These are phyloP conservation scores for Microcebus jonahi DNA, from an alignment of 2,113 vertebrate species.

Conservation along the genomic window DNA sequence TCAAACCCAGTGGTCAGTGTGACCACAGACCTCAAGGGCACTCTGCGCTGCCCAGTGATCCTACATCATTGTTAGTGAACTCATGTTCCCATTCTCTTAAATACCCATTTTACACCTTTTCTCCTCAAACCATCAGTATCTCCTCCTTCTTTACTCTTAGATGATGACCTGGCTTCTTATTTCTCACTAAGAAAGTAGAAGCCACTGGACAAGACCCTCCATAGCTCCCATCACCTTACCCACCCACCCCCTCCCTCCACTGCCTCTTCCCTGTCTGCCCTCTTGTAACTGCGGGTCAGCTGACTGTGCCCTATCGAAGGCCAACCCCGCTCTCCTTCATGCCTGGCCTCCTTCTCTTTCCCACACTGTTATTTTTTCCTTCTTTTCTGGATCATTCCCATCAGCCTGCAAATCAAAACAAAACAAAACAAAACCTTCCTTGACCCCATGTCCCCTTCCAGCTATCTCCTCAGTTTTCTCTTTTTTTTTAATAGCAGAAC, in stretches of 20 bases:
- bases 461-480: not conserved
- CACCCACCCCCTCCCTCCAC: not conserved
- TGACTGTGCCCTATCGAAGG: not conserved
- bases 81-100: not conserved
- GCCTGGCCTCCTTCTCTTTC: not conserved
- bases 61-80: not conserved
- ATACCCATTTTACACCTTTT: not conserved
- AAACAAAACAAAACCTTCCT: slow-evolving; percentile 11
- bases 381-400: not conserved
- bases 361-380: not conserved
- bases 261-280: not conserved
- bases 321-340: not conserved
- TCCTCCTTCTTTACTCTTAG: not conserved
- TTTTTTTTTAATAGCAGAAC: slow-evolving; percentile 26
- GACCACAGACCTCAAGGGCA: not conserved
- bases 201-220: not conserved
- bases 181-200: slow-evolving; percentile 17
- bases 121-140: not conserved
- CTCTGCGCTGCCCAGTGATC: not conserved
- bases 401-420: slow-evolving; percentile 44
- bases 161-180: slow-evolving; percentile 21
- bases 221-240: not conserved
- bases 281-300: not conserved
- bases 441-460: not conserved
- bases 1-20: not conserved